These are phyloP conservation scores for Hemibagrus wyckioides DNA, from an alignment of 2,113 vertebrate genomes.

Conservation along the genomic window DNA sequence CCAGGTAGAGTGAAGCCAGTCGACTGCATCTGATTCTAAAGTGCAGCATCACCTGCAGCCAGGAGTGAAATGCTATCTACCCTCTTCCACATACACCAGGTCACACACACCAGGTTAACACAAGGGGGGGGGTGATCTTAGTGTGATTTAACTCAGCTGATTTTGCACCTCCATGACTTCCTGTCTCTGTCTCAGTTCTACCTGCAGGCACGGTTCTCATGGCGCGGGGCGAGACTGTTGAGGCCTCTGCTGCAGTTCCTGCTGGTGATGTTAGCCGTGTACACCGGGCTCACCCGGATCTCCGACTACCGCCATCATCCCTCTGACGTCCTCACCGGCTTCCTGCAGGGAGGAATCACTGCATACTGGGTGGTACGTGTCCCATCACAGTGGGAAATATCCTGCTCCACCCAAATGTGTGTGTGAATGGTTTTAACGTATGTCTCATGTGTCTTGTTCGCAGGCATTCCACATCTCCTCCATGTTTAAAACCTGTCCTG, in stretches of 20 bases:
- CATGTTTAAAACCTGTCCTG: slow-evolving; percentile 73
- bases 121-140: too few species aligned
- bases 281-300: slow-evolving; percentile 75
- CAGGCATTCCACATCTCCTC: slow-evolving; percentile 81
- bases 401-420: background rate
- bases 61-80: too few species aligned
- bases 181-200: slow-evolving; percentile 71
- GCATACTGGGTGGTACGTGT: slow-evolving; percentile 82
- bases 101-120: too few species aligned
- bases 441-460: slow-evolving; percentile 48
- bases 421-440: background rate
- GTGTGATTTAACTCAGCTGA: background rate
- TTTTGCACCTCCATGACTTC: background rate
- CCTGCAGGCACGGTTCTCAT: slow-evolving; percentile 76
- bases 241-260: slow-evolving; percentile 77
- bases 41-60: too few species aligned
- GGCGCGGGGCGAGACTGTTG: slow-evolving; percentile 74
- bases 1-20: too few species aligned
- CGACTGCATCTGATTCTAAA: too few species aligned
- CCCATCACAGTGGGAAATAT: background rate
- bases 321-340: slow-evolving; percentile 72
- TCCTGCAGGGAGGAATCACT: slow-evolving; percentile 78
- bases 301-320: slow-evolving; percentile 80
- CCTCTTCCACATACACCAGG: too few species aligned
- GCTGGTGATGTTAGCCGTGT: slow-evolving; percentile 76